Evolutionary conservation across 1,140 invertebrate genomes (phyloP).

Genomic region (Solenopsis fugax): DNA sequence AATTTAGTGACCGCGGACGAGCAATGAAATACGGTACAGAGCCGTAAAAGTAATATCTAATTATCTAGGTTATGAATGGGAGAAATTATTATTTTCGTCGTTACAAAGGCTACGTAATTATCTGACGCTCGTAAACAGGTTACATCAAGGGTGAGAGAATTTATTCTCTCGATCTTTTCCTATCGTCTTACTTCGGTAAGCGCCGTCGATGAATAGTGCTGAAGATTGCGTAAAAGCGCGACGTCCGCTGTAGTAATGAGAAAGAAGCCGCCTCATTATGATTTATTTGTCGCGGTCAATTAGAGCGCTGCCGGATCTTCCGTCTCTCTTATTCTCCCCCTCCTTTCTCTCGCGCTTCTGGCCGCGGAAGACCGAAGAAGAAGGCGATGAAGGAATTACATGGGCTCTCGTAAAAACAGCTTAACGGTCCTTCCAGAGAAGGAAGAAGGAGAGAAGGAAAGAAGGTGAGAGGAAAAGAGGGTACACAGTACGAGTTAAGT

Average conservation of each 20-base stretch:
- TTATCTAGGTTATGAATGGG: slow-evolving; percentile 65
- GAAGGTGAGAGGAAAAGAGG: slow-evolving; percentile 32
- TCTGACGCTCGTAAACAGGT: slow-evolving; percentile 63
- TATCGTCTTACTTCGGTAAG: slow-evolving; percentile 31
- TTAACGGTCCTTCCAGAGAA: slow-evolving; percentile 66
- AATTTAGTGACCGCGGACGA: slow-evolving; percentile 13
- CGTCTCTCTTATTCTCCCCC: background rate
- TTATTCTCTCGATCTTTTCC: slow-evolving; percentile 65
- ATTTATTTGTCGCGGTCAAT: slow-evolving; percentile 79
- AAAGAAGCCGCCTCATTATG: slow-evolving; percentile 76
- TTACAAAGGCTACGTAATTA: slow-evolving; percentile 60
- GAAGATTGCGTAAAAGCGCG: slow-evolving; percentile 77
- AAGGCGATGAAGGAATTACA: slow-evolving; percentile 76
- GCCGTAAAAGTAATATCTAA: slow-evolving; percentile 53
- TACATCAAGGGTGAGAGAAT: slow-evolving; percentile 63
- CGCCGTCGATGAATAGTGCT: slow-evolving; percentile 69
- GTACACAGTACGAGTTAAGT: slow-evolving; percentile 74
- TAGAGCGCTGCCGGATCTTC: slow-evolving; percentile 64
- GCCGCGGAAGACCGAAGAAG: slow-evolving; percentile 32
- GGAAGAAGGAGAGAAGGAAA: background rate
- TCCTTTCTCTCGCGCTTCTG: background rate
- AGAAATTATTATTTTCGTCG: slow-evolving; percentile 61
- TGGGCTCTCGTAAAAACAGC: slow-evolving; percentile 75
- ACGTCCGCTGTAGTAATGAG: slow-evolving; percentile 70
- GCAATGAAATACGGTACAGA: background rate